Conservation (phyloP, 1,140 invertebrate species). For the Drosophila sproati region DNA sequence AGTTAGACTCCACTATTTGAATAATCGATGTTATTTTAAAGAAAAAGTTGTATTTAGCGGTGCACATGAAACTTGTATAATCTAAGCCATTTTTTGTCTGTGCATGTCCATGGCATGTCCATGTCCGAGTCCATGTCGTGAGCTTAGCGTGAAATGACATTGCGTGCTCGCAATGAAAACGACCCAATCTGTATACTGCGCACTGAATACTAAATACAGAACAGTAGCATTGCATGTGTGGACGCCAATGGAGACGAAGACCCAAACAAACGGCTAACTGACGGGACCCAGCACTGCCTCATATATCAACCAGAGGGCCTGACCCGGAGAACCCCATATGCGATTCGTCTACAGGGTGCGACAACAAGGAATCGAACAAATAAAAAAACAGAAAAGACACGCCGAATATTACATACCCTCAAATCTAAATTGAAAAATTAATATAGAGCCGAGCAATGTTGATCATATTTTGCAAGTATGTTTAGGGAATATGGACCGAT, state of each 20-base stretch:
- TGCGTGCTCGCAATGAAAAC: conserved; percentile 62
- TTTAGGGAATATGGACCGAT: too few species aligned
- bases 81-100: neutral
- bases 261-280: conserved; percentile 31
- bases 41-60: too few species aligned
- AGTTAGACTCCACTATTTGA: too few species aligned
- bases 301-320: conserved; percentile 48
- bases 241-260: conserved; percentile 9
- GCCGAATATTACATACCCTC: too few species aligned
- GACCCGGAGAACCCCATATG: conserved; percentile 6
- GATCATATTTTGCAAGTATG: too few species aligned
- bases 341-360: conserved; percentile 16
- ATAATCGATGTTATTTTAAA: too few species aligned
- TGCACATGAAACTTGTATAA: too few species aligned
- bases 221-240: conserved; percentile 73
- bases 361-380: neutral
- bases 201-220: conserved; percentile 24
- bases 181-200: conserved; percentile 21
- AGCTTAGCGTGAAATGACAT: conserved; percentile 74
- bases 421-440: too few species aligned
- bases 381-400: too few species aligned
- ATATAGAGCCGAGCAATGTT: too few species aligned
- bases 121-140: conserved; percentile 47
- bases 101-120: conserved; percentile 35
- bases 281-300: conserved; percentile 17